Evolutionary conservation across 2,888 invertebrate genomes (phyloP).

Genomic region (Orchesella flavescens): DNA sequence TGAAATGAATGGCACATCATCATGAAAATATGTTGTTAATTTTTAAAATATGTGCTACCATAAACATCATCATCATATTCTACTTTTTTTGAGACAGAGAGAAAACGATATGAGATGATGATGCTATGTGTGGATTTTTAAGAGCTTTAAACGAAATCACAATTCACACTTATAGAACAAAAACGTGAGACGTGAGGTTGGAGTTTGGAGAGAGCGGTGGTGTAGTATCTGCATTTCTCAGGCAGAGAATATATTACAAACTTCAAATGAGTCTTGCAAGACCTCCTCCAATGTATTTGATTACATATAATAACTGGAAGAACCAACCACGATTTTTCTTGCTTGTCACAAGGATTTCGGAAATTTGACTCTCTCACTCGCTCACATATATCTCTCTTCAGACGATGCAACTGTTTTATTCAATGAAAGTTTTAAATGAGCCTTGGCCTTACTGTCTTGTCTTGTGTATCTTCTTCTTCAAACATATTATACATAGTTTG

Average conservation of each 20-base stretch:
- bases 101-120: not conserved
- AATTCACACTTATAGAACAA: no score
- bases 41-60: slow-evolving; percentile 40
- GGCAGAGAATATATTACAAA: not conserved
- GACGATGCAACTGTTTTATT: no score
- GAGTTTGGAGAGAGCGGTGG: no score
- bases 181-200: no score
- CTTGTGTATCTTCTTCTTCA: no score
- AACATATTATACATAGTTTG: no score
- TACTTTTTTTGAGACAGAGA: not conserved
- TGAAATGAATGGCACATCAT: slow-evolving; percentile 28
- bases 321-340: slow-evolving; percentile 5
- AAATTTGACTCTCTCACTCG: no score
- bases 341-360: slow-evolving; percentile 27
- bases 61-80: slow-evolving; percentile 20
- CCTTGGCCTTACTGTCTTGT: no score
- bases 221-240: not conserved
- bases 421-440: no score
- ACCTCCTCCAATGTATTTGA: slow-evolving; percentile 46
- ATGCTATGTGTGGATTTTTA: not conserved
- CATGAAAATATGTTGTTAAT: slow-evolving; percentile 55
- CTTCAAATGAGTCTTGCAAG: slow-evolving; percentile 5
- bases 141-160: not conserved
- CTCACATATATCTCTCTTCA: no score
- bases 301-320: slow-evolving; percentile 25